These are phyloP conservation scores for Amphipyra berbera DNA, from an alignment of 2,888 invertebrate species.

Conservation along the genomic window DNA sequence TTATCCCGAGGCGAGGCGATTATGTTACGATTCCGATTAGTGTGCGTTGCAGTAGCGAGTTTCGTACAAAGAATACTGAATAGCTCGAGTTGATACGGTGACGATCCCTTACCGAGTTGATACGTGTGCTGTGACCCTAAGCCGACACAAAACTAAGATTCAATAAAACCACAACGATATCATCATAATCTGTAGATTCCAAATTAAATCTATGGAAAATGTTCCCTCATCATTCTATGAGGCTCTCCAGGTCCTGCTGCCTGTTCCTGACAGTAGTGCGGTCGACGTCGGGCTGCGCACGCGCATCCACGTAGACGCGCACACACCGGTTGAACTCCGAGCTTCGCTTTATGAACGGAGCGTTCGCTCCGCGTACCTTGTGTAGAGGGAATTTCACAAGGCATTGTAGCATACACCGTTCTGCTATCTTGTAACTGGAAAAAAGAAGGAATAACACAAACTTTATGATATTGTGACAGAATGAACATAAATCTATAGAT, in stretches of 20 bases:
- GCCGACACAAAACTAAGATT: neutral
- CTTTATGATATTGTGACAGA: too few relatives aligned
- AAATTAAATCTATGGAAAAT: slow-evolving; percentile 5
- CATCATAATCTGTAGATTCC: slow-evolving; percentile 12
- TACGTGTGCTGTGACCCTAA: too few relatives aligned
- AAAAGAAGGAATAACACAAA: neutral
- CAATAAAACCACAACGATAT: slow-evolving; percentile 19
- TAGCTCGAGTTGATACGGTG: too few relatives aligned
- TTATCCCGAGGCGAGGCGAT: too few relatives aligned
- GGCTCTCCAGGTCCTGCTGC: slow-evolving; percentile 56
- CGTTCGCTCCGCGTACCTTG: slow-evolving; percentile 73
- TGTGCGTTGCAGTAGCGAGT: too few relatives aligned
- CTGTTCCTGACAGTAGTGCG: slow-evolving; percentile 25
- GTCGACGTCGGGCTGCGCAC: slow-evolving; percentile 46
- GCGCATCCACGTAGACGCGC: slow-evolving; percentile 75
- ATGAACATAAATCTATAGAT: too few relatives aligned
- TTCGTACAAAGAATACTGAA: too few relatives aligned
- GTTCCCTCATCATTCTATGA: slow-evolving; percentile 66
- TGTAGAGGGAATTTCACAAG: slow-evolving; percentile 78
- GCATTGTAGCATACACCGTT: slow-evolving; percentile 81
- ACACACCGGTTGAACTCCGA: slow-evolving; percentile 73
- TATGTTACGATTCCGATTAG: too few relatives aligned
- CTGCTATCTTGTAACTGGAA: slow-evolving; percentile 82
- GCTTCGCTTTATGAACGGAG: slow-evolving; percentile 73
- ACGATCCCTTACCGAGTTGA: too few relatives aligned